Evolutionary conservation across 92 coral and sea anemone species (phyloP), one percentile per base, ranked within the genome.

Genomic region (Parazoanthus swiftii): DNA sequence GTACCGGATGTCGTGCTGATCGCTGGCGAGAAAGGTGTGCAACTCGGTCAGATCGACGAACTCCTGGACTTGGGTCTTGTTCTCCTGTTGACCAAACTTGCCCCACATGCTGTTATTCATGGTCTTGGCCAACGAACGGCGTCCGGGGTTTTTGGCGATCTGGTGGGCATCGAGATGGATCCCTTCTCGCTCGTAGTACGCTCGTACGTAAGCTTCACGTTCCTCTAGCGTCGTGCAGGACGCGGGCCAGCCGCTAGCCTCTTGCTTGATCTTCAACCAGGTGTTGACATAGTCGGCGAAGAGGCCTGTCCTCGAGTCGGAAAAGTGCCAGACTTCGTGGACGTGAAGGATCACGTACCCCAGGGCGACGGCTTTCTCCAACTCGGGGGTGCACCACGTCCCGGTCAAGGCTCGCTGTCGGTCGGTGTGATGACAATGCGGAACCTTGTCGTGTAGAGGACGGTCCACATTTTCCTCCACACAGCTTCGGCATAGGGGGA

Each of bases 141-240:
- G 86, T 50, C 86, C 76, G 25, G 86, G 86, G 70, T 82, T 82
- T 72, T 82, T 82, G 72, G 67, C 70, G 86, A 82, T 82, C 86
- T 82, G 86, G 63, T 72, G 2, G 33, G 76, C 73, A 82, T 82
- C 86, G 73, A 82, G 46, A 66, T 82, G 86, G 42, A 82, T 82
- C 70, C 70, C 86, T 72, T 82, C 76, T 25, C 70, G 58, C 43
- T 66, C 86, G 38, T 66, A 66, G 86, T 82, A 82, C 43, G 63
- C 86, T 37, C 73, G 29, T 37, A 82, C 70, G 86, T 82, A 82
- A 66, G 63, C 38, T 59, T 66, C 75, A 66, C 70, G 63, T n/a
- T 50, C 86, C 36, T 82, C 75, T 82, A 39, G 20, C 58, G 58
- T 59, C 73, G 67, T 43, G 36, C 86, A 50, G 36, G 70, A 66